These are phyloP conservation scores for Dryas iulia DNA, from an alignment of 1,140 invertebrate genomes.

Conservation along the genomic window DNA sequence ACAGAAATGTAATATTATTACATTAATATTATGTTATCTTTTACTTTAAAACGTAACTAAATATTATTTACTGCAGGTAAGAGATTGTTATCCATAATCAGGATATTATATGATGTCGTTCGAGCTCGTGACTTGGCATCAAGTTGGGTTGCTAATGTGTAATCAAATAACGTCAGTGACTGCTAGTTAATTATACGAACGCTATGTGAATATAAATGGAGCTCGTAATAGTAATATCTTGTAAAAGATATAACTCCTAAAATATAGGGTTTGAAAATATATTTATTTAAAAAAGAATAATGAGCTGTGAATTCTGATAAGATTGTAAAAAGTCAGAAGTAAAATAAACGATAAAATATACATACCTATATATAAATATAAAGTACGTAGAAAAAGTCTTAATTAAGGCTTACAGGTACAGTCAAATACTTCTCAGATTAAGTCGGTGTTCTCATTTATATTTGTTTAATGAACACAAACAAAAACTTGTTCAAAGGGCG, in stretches of 20 bases:
- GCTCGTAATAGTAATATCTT: slow-evolving; percentile 45
- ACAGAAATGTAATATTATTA: not conserved
- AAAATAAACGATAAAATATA: no score
- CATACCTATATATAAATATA: not conserved
- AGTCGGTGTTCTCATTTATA: slow-evolving; percentile 68
- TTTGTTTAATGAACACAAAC: slow-evolving; percentile 75
- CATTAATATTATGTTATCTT: no score
- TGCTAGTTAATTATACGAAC: slow-evolving; percentile 63
- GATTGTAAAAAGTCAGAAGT: no score
- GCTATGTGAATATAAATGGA: slow-evolving; percentile 61
- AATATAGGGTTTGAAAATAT: no score
- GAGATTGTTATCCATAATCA: slow-evolving; percentile 15
- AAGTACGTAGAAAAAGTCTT: not conserved
- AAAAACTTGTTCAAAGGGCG: slow-evolving; percentile 74
- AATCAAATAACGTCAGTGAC: slow-evolving; percentile 60
- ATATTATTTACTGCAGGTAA: slow-evolving; percentile 8
- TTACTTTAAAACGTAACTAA: not conserved
- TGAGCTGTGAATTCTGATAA: no score
- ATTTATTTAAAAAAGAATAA: no score
- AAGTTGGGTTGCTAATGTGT: slow-evolving; percentile 64
- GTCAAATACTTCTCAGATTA: slow-evolving; percentile 54
- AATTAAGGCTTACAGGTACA: slow-evolving; percentile 15
- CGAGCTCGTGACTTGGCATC: slow-evolving; percentile 61
- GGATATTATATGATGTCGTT: slow-evolving; percentile 14
- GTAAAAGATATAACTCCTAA: slow-evolving; percentile 15